phyloP scores from a whole-genome alignment of 2,888 invertebrate genomes.

The Pheosia tremula region DNA sequence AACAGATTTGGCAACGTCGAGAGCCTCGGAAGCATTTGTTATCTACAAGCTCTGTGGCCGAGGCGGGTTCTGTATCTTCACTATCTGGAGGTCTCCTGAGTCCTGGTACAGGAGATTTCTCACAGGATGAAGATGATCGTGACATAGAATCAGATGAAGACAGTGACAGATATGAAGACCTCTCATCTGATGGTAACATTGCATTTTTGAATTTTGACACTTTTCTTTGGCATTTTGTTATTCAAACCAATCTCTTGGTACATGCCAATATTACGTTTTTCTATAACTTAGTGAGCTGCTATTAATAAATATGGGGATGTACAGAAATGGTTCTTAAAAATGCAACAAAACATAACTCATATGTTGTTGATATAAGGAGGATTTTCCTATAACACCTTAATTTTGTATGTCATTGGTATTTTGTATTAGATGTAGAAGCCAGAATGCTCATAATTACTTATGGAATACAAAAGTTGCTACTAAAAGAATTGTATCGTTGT shows the following conservation, averaged over 20 bases:
- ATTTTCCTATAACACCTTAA: no score
- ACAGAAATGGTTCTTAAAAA: no score
- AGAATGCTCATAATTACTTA: no score
- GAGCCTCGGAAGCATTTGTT: conserved; percentile 94
- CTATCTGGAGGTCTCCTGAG: conserved; percentile 93
- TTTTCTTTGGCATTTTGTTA: background rate
- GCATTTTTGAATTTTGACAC: conserved; percentile 7
- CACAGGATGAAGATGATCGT: conserved; percentile 92
- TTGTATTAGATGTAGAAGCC: no score
- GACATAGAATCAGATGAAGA: conserved; percentile 92
- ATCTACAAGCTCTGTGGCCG: conserved; percentile 93
- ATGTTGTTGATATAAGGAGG: no score
- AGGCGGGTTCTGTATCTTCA: conserved; percentile 93
- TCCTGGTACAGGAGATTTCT: conserved; percentile 90
- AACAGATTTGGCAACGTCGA: conserved; percentile 92
- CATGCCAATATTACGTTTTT: no score
- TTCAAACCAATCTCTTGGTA: background rate
- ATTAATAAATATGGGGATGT: no score
- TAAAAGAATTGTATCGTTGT: no score
- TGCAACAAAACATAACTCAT: no score
- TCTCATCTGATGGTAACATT: conserved; percentile 89
- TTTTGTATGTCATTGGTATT: no score
- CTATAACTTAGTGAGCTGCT: no score
- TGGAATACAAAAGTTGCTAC: no score
- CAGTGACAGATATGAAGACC: conserved; percentile 94